Base-by-base conservation (phyloP, 2,797 vertebrate species). In the Sebastes diploproa region DNA sequence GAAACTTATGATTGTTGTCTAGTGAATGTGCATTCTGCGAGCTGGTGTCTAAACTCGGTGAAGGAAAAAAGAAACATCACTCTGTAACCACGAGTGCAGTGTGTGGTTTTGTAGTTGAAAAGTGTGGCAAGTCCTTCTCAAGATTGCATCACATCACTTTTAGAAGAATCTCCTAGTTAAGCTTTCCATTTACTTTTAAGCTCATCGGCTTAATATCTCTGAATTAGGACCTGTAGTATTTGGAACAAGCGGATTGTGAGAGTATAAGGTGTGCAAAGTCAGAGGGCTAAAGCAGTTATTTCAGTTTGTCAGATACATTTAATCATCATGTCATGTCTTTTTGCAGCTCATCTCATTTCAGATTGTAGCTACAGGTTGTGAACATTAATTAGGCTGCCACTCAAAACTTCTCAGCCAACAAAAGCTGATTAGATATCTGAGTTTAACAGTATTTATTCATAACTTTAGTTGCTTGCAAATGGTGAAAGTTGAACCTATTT, bases 291-390 rank as follows among this genome's bases (percentile, higher is more conserved):
- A 59, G 75, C 50, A 42, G 50, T 66, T 62, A 59, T 54, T 58
- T 72, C 16, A 59, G 50, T 80, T 77, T 68, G 38, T 75, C 67
- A 25, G 66, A 71, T 74, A 22, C 20, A 46, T 83, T 75, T 42
- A 29, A 65, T 71, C 8, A 25, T 10, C 16, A 50, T 71, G 46
- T 59, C 32, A 71, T 23, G 30, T 80, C 61, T 63, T 75, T 75
- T 32, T 36, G 32, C 22, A 34, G 55, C 46, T 76, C 36, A 66
- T 61, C 23, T 68, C 25, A 63, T 62, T 80, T 75, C 67, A 75
- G 23, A 64, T 58, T 62, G 36, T 72, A 34, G 58, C 50, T 77
- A 34, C 66, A 64, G 23, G 58, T 80, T 75, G 61, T 65, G 13
- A 59, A 59, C 27, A 30, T 77, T 61, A 77, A 74, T 79, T 50